Conservation (phyloP, 2,888 invertebrate genomes). For the Patella pellucida region DNA sequence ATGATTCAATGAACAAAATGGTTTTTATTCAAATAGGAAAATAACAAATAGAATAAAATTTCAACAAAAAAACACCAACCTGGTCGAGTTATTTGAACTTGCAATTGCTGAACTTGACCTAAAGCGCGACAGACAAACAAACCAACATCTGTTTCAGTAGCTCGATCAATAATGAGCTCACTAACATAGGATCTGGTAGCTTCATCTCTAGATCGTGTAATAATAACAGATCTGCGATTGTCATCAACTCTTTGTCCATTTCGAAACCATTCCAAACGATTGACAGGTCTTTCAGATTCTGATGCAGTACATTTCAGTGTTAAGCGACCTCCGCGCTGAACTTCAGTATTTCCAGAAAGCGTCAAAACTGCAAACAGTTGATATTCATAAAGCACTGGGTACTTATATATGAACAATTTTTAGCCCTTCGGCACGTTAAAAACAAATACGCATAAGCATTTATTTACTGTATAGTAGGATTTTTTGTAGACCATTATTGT, state of each 20-base stretch:
- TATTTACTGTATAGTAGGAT: too few species aligned
- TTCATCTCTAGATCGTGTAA: constrained; percentile 1
- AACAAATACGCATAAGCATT: too few species aligned
- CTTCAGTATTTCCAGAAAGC: constrained; percentile 25
- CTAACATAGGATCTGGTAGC: constrained; percentile 22
- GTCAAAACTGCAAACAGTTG: constrained; percentile 26
- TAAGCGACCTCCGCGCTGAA: constrained; percentile 25
- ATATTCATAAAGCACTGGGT: too few species aligned
- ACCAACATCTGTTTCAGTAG: constrained; percentile 19
- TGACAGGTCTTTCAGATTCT: constrained; percentile 16
- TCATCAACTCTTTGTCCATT: constrained; percentile 16
- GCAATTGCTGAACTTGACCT: not conserved
- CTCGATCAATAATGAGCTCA: constrained; percentile 26
- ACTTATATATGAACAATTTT: too few species aligned
- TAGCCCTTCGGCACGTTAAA: too few species aligned
- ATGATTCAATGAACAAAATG: too few species aligned
- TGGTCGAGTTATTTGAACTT: not conserved
- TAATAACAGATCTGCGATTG: constrained; percentile 4
- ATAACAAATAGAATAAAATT: too few species aligned
- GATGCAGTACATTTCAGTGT: constrained; percentile 31
- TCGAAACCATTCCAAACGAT: constrained; percentile 28
- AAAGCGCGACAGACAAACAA: constrained; percentile 27
- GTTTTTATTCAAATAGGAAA: too few species aligned
- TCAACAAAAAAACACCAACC: not conserved
- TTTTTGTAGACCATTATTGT: too few species aligned